Evolutionary conservation across 1,140 invertebrate species (phyloP).

Genomic region (Zaprionus tsacasi): DNA sequence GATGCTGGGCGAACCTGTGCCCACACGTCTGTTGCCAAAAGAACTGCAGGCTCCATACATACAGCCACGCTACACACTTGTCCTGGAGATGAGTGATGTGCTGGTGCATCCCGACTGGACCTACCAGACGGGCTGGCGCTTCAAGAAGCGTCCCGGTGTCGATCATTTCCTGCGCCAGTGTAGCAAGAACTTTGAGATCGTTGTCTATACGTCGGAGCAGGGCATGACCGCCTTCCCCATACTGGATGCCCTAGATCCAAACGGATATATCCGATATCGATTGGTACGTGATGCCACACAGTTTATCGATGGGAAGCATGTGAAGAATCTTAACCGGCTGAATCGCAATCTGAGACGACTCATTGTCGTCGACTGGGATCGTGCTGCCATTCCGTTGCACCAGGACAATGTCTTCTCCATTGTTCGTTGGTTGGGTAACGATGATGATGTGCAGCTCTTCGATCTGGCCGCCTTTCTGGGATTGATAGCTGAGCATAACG

Average conservation of each 20-base stretch:
- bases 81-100: slow-evolving; percentile 97
- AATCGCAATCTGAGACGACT: slow-evolving; percentile 97
- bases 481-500: slow-evolving; percentile 93
- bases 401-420: slow-evolving; percentile 94
- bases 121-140: slow-evolving; percentile 90
- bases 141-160: slow-evolving; percentile 99
- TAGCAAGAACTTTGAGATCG: slow-evolving; percentile 96
- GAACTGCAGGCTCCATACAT: slow-evolving; percentile 95
- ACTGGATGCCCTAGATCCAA: slow-evolving; percentile 95
- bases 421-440: slow-evolving; percentile 96
- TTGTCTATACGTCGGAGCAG: slow-evolving; percentile 97
- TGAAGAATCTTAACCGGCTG: slow-evolving; percentile 97
- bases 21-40: slow-evolving; percentile 97
- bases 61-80: slow-evolving; percentile 98
- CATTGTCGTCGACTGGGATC: slow-evolving; percentile 98
- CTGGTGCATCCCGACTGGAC: slow-evolving; percentile 99
- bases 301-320: slow-evolving; percentile 96
- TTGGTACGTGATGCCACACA: slow-evolving; percentile 97
- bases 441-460: slow-evolving; percentile 94
- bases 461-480: slow-evolving; percentile 96
- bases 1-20: slow-evolving; percentile 96
- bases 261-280: slow-evolving; percentile 94
- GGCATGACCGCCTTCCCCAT: slow-evolving; percentile 96
- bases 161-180: slow-evolving; percentile 97
- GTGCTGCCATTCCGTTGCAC: slow-evolving; percentile 93